Evolutionary conservation across 2,797 vertebrate species (phyloP), one percentile per base, ranked within the genome.

Genomic region (Chaenodraco wilsoni): DNA sequence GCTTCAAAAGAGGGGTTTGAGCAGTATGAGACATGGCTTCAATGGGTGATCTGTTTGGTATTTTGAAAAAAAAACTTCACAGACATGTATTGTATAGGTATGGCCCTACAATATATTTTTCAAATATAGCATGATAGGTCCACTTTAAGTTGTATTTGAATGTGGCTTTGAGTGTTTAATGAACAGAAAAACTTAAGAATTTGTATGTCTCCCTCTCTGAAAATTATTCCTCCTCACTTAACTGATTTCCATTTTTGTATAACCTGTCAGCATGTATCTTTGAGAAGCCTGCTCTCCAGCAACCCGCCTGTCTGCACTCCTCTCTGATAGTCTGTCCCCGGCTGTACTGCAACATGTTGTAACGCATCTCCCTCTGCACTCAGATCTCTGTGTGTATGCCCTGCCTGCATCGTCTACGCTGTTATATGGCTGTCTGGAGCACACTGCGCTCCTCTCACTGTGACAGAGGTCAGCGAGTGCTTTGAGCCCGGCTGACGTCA

Each of bases 381-480:
- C 76, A 60, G 79, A 80, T 75, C 82, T 78, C 62, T 31, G 75
- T 83, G 78, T 86, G 82, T 81, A 65, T 72, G 79, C 69, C 61
- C 74, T 52, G 81, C 71, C 83, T 81, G 73, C 82, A 76, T 81
- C 15, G 76, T 84, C 87, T 86, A 76, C 67, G 17, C 73, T 50
- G 82, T 79, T 91, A 78, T 37, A 75, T 16, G 75, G 77, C 90
- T 79, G 87, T 88, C 85, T 88, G 80, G 73, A 76, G 68, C 43
- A 40, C 83, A 37, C 78, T 46, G 57, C 86, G 33, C 87, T 87
- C 73, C 72, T 76, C 82, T 87, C 33, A 12, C 83, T 80, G 84
- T 91, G 84, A 88, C 90, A 92, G 90, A 93, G 93, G 93, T 94
- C 91, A 94, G 72, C 4, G 85, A 91, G 92, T 94, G 92, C 91